Evolutionary conservation across 2,888 invertebrate genomes (phyloP), one percentile per base, ranked within the genome.

Genomic region (Imbricaverruca yamaguchii): DNA sequence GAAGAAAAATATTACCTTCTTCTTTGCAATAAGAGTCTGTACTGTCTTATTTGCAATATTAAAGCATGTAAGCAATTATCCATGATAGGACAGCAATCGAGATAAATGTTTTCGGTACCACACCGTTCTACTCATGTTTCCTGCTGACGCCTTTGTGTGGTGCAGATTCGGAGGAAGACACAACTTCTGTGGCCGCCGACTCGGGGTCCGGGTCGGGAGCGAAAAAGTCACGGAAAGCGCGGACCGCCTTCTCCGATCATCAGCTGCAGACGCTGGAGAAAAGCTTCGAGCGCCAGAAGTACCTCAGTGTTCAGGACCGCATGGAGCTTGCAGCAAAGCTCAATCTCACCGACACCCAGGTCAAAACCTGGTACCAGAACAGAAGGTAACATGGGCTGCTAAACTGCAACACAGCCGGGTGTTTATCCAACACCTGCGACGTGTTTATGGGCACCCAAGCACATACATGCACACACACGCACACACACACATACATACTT

Each of bases 361-460:
- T 99, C 87, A 99, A 99, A 89, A 99, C 99, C 86, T 99, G 99
- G 98, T 98, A 98, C 89, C 98, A 98, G 89, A 98, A 98, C 87
- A 91, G 98, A 90, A 92, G 98, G 97, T 96, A 87, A 55, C 56
- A 11, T 21, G 23, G 11, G n/a, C 23, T 57, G 55, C 13, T 53
- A 8, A 39, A 74, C 53, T 18, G 7, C 12, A 23, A 67, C 67
- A 67, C 21, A 67, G 11, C 23, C 21, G 39, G 39, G 39, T 39
- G 39, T 39, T 39, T 39, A 39, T 39, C 4, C 39, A 39, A 39
- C 39, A 39, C 39, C 39, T 39, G 39, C 39, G 4, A 39, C 39
- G 39, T 39, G 39, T 39, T 39, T 39, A 39, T 39, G 39, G 2
- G 4, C 39, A 39, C 39, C 39, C 39, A 39, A 3, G 39, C 39